phyloP scores from a whole-genome alignment of 2,113 vertebrate genomes.

The Upupa epops region DNA sequence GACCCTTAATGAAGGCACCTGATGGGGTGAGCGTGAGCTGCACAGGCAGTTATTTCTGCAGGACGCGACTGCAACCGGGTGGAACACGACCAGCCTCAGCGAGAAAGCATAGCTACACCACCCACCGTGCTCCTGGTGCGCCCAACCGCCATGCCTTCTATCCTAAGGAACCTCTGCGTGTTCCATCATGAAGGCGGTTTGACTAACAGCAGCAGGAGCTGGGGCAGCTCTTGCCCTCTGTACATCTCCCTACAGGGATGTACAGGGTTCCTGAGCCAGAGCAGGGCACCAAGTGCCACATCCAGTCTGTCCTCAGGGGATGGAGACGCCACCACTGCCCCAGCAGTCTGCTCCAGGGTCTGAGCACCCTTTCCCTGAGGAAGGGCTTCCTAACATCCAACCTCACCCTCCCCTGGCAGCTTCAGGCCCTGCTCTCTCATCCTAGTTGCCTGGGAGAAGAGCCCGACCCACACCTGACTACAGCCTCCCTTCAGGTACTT shows the following conservation, averaged over 20 bases:
- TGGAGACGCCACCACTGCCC: too few relatives aligned
- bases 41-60: not conserved
- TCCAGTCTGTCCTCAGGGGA: too few relatives aligned
- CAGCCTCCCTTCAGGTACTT: too few relatives aligned
- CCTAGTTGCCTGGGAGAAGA: too few relatives aligned
- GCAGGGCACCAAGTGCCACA: not conserved
- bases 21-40: accelerated
- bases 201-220: not conserved
- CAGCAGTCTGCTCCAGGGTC: too few relatives aligned
- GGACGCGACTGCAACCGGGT: not conserved
- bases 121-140: not conserved
- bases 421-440: too few relatives aligned
- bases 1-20: not conserved
- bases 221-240: not conserved
- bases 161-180: accelerated
- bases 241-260: accelerated
- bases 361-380: too few relatives aligned
- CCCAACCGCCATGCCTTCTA: not conserved
- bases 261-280: not conserved
- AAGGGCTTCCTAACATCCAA: too few relatives aligned
- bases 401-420: too few relatives aligned
- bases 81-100: not conserved
- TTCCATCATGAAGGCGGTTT: not conserved
- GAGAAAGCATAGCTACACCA: not conserved
- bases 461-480: too few relatives aligned